phyloP scores from a whole-genome alignment of 1,140 invertebrate genomes.

The Pomacea maculata region DNA sequence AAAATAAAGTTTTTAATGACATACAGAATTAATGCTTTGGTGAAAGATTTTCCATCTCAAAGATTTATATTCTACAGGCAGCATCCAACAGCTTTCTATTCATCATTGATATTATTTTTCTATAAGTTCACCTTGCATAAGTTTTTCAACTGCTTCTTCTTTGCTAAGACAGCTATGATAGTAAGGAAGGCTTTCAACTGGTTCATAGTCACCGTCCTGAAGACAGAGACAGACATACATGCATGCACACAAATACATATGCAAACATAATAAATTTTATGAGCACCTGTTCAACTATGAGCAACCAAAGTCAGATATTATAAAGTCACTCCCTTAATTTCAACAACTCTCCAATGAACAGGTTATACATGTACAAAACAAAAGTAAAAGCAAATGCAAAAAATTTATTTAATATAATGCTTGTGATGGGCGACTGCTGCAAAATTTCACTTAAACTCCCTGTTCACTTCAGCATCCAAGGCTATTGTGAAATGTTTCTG shows the following conservation, averaged over 20 bases:
- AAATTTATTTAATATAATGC: background rate
- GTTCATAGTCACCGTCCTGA: constrained; percentile 89
- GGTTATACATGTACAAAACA: background rate
- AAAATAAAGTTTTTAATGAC: too few relatives aligned
- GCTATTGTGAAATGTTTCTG: too few relatives aligned
- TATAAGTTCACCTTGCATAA: constrained; percentile 79
- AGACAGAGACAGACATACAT: constrained; percentile 10
- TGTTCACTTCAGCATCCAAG: too few relatives aligned
- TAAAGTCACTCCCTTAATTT: background rate
- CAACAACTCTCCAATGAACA: background rate
- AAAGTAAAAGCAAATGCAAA: background rate
- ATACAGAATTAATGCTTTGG: too few relatives aligned
- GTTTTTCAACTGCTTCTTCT: constrained; percentile 94
- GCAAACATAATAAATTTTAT: too few relatives aligned
- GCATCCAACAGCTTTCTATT: too few relatives aligned
- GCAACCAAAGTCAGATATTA: background rate
- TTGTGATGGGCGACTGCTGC: too few relatives aligned
- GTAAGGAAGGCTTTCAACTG: constrained; percentile 91
- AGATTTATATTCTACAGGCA: too few relatives aligned
- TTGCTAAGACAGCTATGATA: constrained; percentile 97
- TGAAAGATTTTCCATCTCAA: too few relatives aligned
- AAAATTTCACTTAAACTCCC: too few relatives aligned
- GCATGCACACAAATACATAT: background rate
- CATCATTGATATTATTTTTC: too few relatives aligned
- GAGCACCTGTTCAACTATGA: background rate